These are phyloP conservation scores for Neotragus moschatus DNA, from an alignment of 2,113 vertebrate genomes.

Conservation along the genomic window DNA sequence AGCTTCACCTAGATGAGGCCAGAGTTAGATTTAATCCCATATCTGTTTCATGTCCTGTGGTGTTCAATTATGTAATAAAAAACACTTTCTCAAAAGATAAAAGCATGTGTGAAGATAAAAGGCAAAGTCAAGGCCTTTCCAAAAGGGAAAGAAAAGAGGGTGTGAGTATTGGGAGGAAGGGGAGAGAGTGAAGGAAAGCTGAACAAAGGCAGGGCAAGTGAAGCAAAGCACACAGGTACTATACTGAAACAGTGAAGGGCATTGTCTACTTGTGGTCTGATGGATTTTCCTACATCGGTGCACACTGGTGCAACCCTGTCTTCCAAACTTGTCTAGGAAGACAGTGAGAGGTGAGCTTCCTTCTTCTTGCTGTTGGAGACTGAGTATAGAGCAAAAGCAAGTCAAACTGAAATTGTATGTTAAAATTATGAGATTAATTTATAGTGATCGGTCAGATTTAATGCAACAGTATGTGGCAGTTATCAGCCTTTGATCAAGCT, in stretches of 20 bases:
- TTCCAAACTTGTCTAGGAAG: neutral
- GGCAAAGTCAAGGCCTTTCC: neutral
- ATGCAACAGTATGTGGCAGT: fast-evolving
- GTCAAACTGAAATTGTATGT: neutral
- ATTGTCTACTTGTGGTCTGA: neutral
- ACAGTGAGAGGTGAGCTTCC: neutral
- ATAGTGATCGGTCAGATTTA: neutral
- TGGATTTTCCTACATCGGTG: neutral
- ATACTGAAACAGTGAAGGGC: fast-evolving
- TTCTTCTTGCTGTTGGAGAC: neutral
- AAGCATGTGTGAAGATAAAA: neutral
- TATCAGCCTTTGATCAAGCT: neutral
- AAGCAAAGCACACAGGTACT: neutral
- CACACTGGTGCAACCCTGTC: neutral
- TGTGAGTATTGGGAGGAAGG: neutral
- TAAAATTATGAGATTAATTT: neutral
- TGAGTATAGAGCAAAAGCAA: neutral
- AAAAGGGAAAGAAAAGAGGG: neutral
- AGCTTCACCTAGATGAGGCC: neutral
- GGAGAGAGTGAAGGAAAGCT: neutral
- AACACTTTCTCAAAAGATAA: neutral
- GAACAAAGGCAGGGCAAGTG: fast-evolving
- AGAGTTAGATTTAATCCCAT: neutral
- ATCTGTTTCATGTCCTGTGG: neutral
- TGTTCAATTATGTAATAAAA: neutral